These are phyloP conservation scores for Pseudeuparius sepicola DNA, from an alignment of 2,888 invertebrate genomes.

Conservation along the genomic window DNA sequence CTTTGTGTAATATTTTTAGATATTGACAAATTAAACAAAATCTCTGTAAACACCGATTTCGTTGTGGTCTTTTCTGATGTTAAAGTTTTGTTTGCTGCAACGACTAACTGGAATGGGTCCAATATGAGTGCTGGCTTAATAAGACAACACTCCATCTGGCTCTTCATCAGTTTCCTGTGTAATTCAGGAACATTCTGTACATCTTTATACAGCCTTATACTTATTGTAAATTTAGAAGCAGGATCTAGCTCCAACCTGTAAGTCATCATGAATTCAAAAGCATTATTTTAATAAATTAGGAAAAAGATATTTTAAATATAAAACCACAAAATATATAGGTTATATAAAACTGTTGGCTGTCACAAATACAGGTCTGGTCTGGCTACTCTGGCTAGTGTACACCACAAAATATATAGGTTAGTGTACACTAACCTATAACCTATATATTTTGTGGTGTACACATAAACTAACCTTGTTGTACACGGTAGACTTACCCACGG, in stretches of 20 bases:
- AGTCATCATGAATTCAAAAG: slow-evolving; percentile 12
- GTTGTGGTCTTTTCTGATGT: slow-evolving; percentile 49
- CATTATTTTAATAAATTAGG: too few species aligned
- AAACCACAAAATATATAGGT: too few species aligned
- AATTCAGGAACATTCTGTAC: slow-evolving; percentile 49
- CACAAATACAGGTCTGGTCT: too few species aligned
- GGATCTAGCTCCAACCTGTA: slow-evolving; percentile 28
- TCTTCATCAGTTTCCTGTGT: slow-evolving; percentile 45
- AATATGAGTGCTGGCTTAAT: slow-evolving; percentile 51
- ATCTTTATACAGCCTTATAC: slow-evolving; percentile 46
- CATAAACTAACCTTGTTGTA: too few species aligned
- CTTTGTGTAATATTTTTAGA: slow-evolving; percentile 62
- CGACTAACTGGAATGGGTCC: slow-evolving; percentile 51
- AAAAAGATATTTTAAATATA: too few species aligned
- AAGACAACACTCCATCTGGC: slow-evolving; percentile 49
- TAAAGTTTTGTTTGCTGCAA: slow-evolving; percentile 59
- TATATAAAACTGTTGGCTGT: too few species aligned
- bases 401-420: too few species aligned
- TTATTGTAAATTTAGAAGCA: slow-evolving; percentile 24
- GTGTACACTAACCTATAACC: too few species aligned
- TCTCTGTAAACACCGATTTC: slow-evolving; percentile 52
- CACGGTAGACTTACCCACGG: too few species aligned
- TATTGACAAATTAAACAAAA: slow-evolving; percentile 56
- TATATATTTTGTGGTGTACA: too few species aligned
- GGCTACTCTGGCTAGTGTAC: too few species aligned